Percentiles rank a stretch among this genome's conserved stretches.
Evolutionary conservation across 2,797 vertebrate genomes (phyloP).

Genomic region (Furcifer pardalis): DNA sequence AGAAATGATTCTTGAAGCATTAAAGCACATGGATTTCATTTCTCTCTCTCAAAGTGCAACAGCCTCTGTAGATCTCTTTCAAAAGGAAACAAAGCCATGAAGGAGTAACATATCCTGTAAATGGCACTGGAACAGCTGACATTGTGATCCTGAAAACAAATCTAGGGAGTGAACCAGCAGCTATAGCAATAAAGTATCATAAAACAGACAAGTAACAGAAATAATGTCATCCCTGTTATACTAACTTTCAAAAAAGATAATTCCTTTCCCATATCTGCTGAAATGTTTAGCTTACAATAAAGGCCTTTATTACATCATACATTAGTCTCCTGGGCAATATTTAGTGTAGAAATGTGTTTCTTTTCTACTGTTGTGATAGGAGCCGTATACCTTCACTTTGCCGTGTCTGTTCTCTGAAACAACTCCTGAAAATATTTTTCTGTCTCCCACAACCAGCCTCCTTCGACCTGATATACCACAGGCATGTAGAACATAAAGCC

Average conservation of each 20-base stretch:
- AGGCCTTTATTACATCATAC: slow-evolving; percentile 12
- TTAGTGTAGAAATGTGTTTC: slow-evolving; percentile 19
- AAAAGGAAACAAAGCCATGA: background rate
- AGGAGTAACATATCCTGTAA: background rate
- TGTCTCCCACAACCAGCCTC: background rate
- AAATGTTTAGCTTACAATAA: background rate
- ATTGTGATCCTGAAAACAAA: background rate
- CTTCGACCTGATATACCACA: background rate
- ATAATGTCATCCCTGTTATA: background rate
- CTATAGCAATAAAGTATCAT: background rate
- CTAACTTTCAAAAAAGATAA: slow-evolving; percentile 10
- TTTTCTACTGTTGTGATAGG: slow-evolving; percentile 5
- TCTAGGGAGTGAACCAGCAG: background rate
- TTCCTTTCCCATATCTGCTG: background rate
- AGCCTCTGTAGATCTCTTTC: slow-evolving; percentile 36
- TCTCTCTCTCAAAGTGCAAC: background rate
- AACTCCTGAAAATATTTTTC: background rate
- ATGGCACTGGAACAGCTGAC: slow-evolving; percentile 22
- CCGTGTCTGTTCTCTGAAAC: background rate
- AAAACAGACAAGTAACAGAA: background rate
- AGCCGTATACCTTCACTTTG: background rate
- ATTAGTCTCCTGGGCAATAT: background rate
- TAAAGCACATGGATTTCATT: slow-evolving; percentile 32
- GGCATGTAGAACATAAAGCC: background rate
- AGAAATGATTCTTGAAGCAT: slow-evolving; percentile 24